These are phyloP conservation scores for Congeria kusceri DNA, from an alignment of 2,888 invertebrate species.

Conservation along the genomic window DNA sequence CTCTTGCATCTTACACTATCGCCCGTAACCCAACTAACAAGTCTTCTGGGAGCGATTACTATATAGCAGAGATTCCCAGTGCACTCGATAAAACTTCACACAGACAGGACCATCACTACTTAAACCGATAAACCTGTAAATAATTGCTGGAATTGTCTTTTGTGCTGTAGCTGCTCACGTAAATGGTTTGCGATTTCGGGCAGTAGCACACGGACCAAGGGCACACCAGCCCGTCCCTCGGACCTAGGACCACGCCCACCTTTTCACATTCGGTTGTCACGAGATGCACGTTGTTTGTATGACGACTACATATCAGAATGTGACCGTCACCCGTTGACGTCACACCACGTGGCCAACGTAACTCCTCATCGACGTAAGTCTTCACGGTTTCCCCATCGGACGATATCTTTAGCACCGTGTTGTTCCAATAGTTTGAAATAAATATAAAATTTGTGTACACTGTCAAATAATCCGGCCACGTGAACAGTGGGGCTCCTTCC, in stretches of 20 bases:
- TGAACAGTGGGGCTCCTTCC: neutral
- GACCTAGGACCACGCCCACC: neutral
- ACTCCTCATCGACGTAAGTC: neutral
- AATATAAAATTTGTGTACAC: neutral
- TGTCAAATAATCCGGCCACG: slow-evolving; percentile 4
- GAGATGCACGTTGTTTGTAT: neutral
- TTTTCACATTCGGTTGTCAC: neutral
- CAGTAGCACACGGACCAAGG: slow-evolving; percentile 9
- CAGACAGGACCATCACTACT: too few relatives aligned
- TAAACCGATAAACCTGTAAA: neutral
- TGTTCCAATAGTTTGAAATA: slow-evolving; percentile 1
- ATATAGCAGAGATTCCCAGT: too few relatives aligned
- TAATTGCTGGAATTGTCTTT: neutral
- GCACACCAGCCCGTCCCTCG: neutral
- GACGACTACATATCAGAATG: neutral
- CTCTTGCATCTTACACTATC: too few relatives aligned
- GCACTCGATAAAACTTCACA: too few relatives aligned
- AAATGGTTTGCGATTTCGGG: neutral
- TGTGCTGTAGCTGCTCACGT: neutral
- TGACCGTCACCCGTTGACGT: neutral
- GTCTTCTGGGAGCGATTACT: too few relatives aligned
- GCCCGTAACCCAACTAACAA: too few relatives aligned
- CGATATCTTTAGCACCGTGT: neutral
- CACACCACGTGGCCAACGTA: slow-evolving; percentile 4
- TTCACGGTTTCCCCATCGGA: neutral